These are phyloP conservation scores for Drosophila sordidapex DNA, from an alignment of 2,888 invertebrate genomes.

Conservation along the genomic window DNA sequence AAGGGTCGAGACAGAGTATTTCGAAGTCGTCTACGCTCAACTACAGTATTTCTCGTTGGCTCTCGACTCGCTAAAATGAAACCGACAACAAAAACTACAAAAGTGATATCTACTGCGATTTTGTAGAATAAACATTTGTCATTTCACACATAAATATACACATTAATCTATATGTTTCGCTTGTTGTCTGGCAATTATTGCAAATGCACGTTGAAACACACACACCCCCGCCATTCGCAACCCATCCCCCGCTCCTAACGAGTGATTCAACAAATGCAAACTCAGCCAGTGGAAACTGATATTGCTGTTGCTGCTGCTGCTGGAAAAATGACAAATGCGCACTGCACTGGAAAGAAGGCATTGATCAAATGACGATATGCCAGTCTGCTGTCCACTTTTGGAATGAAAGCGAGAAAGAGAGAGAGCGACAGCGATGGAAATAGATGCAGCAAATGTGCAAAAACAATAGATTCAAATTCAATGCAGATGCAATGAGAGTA, in stretches of 20 bases:
- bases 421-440: neutral
- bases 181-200: conserved; percentile 1
- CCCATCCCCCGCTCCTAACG: neutral
- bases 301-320: conserved; percentile 2
- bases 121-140: conserved; percentile 29
- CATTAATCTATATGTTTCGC: neutral
- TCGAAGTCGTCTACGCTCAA: neutral
- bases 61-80: conserved; percentile 10
- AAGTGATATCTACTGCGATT: conserved; percentile 9
- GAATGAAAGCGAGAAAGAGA: neutral
- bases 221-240: neutral
- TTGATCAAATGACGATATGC: conserved; percentile 29
- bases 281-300: conserved; percentile 23
- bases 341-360: conserved; percentile 19
- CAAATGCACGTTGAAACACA: conserved; percentile 1
- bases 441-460: conserved; percentile 47
- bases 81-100: conserved; percentile 1
- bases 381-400: conserved; percentile 2
- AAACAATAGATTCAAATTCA: conserved; percentile 39
- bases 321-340: conserved; percentile 13
- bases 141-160: neutral
- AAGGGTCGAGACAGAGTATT: neutral
- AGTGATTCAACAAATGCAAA: neutral
- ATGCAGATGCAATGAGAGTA: conserved; percentile 43
- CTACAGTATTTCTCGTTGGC: neutral